Percentiles rank a stretch among this genome's conserved stretches.
Conservation (phyloP, 2,113 vertebrate species). For the Rhegmatorhina hoffmannsi region DNA sequence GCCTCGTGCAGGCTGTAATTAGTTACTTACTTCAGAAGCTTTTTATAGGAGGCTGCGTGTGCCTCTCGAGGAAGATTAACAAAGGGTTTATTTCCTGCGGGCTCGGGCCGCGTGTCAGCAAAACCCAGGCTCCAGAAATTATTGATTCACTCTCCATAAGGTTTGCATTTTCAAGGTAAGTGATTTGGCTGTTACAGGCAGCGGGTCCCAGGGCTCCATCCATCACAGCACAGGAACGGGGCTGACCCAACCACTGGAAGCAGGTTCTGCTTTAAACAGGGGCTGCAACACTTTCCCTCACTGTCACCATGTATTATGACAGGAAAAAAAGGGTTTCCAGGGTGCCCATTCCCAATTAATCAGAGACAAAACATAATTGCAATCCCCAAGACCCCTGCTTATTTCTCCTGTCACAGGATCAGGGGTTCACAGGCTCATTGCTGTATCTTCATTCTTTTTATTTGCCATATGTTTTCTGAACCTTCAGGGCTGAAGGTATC, state of each 20-base stretch:
- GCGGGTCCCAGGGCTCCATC: neutral
- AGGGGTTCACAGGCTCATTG: neutral
- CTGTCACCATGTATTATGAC: neutral
- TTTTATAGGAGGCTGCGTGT: conserved; percentile 4
- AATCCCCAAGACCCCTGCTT: accelerated
- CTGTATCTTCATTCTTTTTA: accelerated
- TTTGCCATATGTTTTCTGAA: neutral
- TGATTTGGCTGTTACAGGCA: conserved; percentile 1
- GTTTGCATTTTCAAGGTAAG: conserved; percentile 62
- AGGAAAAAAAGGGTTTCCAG: neutral
- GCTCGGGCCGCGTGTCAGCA: conserved; percentile 17
- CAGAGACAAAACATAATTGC: accelerated
- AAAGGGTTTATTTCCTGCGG: conserved; percentile 34
- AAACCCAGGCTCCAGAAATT: conserved; percentile 30
- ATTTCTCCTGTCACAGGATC: neutral
- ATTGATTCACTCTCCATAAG: conserved; percentile 52
- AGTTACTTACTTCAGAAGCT: conserved; percentile 45
- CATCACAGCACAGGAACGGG: neutral
- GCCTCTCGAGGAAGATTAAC: conserved; percentile 59
- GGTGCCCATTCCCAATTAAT: neutral
- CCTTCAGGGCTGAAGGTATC: neutral
- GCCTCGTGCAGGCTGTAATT: conserved; percentile 45
- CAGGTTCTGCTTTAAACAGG: neutral
- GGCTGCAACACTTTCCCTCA: neutral
- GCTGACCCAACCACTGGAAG: neutral